Base-by-base conservation (phyloP, 2,888 invertebrate species). In the Drosophila longiperda region DNA sequence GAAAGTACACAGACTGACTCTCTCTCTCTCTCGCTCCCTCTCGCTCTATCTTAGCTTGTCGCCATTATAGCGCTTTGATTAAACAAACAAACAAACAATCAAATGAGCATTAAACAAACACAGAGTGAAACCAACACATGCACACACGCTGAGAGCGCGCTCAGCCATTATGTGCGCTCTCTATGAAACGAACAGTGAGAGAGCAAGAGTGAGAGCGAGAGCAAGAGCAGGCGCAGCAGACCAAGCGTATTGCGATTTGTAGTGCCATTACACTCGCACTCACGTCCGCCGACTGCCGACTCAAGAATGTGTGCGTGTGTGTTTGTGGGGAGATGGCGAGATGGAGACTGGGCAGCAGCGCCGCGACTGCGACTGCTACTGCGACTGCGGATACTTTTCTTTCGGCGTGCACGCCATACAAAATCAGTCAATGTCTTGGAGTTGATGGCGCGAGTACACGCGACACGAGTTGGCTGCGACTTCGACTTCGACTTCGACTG, bases 371-470 rank as follows among this genome's bases (percentile, higher is more conserved):
- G 33, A 29, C 66, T 20, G 58, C 65, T 54, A 42, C 54, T 42
- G 72, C 48, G 72, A 26, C 80, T 66, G 81, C 54, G 63, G 87
- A 83, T 76, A 88, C 87, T 87, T 90, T 91, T 90, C 91, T 91
- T 91, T 91, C 82, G 87, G 82, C 90, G 90, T 86, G 87, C 80
- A 82, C 74, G 87, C 79, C 80, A 83, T 84, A 85, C 88, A 78
- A 80, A 91, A 85, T 91, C 92, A 91, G 91, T 91, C 90, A 90
- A 91, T 89, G 83, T 87, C 87, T 90, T 89, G 89, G 85, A 90
- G 91, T 91, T 91, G 92, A 84, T 91, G 91, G 84, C 91, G 91
- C 90, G 91, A 85, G 82, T 90, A 91, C 89, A 91, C 88, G 84
- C 82, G 80, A 83, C 88, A 87, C 83, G 85, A 80, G 78, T 75